Percentiles rank a stretch among this genome's conserved stretches.
Evolutionary conservation across 2,113 vertebrate genomes (phyloP).

Genomic region (Melanotaenia duboulayi): DNA sequence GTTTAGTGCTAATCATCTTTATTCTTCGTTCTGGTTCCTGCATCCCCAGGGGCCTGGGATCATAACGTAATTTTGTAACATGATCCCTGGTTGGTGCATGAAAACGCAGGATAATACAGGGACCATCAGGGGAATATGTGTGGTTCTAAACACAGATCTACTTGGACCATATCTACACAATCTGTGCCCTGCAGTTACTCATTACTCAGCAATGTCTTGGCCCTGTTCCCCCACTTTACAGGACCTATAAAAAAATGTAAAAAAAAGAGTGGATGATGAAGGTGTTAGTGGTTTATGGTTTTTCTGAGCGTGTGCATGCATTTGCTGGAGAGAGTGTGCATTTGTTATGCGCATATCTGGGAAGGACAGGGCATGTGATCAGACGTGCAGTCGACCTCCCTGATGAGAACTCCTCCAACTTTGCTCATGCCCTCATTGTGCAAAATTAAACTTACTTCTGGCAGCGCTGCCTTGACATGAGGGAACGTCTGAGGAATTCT

Average conservation of each 20-base stretch:
- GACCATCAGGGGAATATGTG: constrained; percentile 59
- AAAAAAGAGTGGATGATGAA: constrained; percentile 48
- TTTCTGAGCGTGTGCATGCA: constrained; percentile 27
- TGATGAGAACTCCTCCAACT: constrained; percentile 6
- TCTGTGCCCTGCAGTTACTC: constrained; percentile 70
- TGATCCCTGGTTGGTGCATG: constrained; percentile 46
- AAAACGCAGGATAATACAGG: constrained; percentile 59
- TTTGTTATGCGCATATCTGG: constrained; percentile 29
- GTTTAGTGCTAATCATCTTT: constrained; percentile 13
- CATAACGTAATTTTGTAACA: constrained; percentile 24
- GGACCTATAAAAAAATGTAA: constrained; percentile 22
- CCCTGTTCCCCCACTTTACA: constrained; percentile 35
- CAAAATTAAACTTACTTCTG: constrained; percentile 50
- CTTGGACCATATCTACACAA: constrained; percentile 72
- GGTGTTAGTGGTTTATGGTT: constrained; percentile 55
- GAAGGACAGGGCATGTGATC: not conserved
- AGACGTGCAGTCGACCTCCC: constrained; percentile 43
- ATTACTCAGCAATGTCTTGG: constrained; percentile 70
- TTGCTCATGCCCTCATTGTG: constrained; percentile 1
- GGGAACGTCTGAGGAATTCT: constrained; percentile 59
- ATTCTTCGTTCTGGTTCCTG: constrained; percentile 14
- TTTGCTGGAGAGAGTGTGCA: constrained; percentile 28
- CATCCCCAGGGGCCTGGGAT: constrained; percentile 41
- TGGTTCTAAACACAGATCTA: constrained; percentile 67
- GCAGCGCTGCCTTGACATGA: constrained; percentile 47